Conservation (phyloP, 2,797 vertebrate species). For the Neomorphus geoffroyi region DNA sequence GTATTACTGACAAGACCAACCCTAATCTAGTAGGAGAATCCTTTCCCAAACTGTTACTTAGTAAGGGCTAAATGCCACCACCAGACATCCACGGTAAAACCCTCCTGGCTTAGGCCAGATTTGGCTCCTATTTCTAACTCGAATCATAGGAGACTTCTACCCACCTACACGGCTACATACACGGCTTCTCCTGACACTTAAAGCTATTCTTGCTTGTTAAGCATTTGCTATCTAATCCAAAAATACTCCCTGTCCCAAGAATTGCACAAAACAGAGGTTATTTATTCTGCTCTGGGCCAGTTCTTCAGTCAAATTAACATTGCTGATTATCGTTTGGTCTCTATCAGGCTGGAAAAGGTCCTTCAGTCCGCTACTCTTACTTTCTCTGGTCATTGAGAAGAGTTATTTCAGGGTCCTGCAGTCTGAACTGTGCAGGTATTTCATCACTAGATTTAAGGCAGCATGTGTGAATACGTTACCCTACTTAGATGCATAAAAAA, state of each 20-base stretch:
- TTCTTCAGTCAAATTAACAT: not conserved
- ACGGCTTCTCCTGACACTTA: not conserved
- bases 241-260: conserved; percentile 42
- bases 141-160: not conserved
- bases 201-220: conserved; percentile 34
- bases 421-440: conserved; percentile 2
- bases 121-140: conserved; percentile 19
- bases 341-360: not conserved
- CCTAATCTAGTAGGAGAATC: conserved; percentile 61
- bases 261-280: conserved; percentile 24
- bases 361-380: not conserved
- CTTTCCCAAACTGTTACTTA: conserved; percentile 61
- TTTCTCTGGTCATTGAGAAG: not conserved
- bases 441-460: conserved; percentile 39
- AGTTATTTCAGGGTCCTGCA: not conserved
- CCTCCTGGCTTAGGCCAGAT: conserved; percentile 23
- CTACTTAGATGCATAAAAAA: conserved; percentile 67
- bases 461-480: conserved; percentile 18
- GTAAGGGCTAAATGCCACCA: conserved; percentile 46
- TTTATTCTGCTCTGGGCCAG: not conserved
- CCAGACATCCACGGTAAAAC: conserved; percentile 41
- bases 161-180: not conserved
- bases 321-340: not conserved
- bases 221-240: conserved; percentile 43
- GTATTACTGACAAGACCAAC: conserved; percentile 50